These are phyloP conservation scores for Hyposoter didymator DNA, from an alignment of 2,888 invertebrate genomes.

Conservation along the genomic window DNA sequence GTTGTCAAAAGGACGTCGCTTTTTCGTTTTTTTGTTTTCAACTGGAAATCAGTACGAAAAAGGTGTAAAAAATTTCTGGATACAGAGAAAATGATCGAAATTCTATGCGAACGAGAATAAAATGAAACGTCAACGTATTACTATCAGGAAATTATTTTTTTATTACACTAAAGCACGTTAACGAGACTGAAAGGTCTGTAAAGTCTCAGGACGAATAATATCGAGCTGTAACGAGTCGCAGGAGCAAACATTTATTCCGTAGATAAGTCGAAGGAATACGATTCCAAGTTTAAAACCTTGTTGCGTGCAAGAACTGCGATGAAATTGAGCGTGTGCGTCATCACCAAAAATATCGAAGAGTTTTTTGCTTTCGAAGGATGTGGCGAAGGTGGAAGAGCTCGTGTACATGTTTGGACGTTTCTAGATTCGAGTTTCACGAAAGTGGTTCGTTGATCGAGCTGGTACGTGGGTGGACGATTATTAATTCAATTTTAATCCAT, in stretches of 20 bases:
- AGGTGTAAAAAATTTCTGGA: background rate
- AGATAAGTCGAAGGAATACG: background rate
- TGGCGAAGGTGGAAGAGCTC: constrained; percentile 73
- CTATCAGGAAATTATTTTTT: too few relatives aligned
- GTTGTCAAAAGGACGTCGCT: background rate
- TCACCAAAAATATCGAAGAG: constrained; percentile 86
- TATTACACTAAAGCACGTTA: too few relatives aligned
- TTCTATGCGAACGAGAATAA: too few relatives aligned
- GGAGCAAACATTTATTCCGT: background rate
- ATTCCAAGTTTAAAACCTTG: background rate
- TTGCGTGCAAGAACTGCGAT: constrained; percentile 82
- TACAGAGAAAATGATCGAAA: background rate
- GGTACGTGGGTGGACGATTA: constrained; percentile 41
- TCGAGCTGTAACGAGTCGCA: background rate
- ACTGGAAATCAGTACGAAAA: background rate
- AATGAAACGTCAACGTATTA: too few relatives aligned
- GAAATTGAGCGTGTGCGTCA: constrained; percentile 86
- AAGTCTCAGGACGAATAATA: background rate
- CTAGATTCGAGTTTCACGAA: constrained; percentile 33
- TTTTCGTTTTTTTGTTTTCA: background rate
- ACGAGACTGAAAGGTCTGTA: background rate
- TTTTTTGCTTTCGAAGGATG: constrained; percentile 13
- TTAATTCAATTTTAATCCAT: constrained; percentile 24
- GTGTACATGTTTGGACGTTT: constrained; percentile 64
- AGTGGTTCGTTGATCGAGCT: constrained; percentile 6